phyloP scores from a whole-genome alignment of 2,888 invertebrate species.

The Diarsia rubi region DNA sequence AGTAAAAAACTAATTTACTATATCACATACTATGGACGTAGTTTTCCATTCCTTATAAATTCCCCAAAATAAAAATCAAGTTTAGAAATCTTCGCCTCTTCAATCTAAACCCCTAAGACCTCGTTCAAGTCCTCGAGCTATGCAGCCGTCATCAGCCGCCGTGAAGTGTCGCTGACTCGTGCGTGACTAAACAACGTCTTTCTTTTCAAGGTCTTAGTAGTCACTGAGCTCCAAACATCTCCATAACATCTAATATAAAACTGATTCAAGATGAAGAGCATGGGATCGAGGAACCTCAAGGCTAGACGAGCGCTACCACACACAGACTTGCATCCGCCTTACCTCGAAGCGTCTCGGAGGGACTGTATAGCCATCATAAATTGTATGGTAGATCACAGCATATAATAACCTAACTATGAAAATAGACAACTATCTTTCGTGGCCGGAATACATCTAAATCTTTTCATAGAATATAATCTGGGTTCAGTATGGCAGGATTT shows the following conservation, averaged over 20 bases:
- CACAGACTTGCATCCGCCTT: not conserved
- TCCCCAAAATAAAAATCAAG: not conserved
- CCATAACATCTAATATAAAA: not conserved
- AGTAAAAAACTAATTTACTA: not conserved
- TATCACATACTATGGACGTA: constrained; percentile 10
- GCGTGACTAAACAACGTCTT: not conserved
- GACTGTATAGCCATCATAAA: not conserved
- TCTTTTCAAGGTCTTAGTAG: not conserved
- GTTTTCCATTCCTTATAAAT: not conserved
- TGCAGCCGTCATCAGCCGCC: not conserved
- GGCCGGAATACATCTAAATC: not conserved
- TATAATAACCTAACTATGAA: not conserved
- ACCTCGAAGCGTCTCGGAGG: not conserved
- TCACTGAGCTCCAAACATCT: too few species aligned
- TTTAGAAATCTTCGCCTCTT: not conserved
- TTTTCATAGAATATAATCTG: not conserved
- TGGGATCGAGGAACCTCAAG: not conserved
- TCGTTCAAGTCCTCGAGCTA: not conserved
- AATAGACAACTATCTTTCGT: not conserved
- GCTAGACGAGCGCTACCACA: not conserved
- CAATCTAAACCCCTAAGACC: not conserved
- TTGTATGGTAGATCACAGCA: not conserved
- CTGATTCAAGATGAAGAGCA: not conserved
- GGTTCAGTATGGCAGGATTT: not conserved
- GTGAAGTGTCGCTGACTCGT: not conserved